Conservation (phyloP, 2,888 invertebrate species). For the Aleiodes testaceus region DNA sequence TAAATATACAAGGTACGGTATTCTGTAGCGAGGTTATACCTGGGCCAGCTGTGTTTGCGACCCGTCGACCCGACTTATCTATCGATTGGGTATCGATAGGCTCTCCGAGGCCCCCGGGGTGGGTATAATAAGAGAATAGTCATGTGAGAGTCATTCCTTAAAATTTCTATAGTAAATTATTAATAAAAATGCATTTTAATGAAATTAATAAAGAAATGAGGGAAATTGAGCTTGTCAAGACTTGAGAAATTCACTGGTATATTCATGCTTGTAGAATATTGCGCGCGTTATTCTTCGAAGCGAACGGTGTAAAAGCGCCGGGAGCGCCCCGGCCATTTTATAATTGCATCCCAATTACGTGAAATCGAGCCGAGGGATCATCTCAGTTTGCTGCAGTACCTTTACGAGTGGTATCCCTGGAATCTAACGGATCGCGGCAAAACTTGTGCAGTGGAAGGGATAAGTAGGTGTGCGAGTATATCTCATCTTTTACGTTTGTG, state of each 20-base stretch:
- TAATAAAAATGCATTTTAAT: too few relatives aligned
- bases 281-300: constrained; percentile 53
- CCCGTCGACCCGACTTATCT: constrained; percentile 66
- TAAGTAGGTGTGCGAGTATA: constrained; percentile 59
- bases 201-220: neutral
- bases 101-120: neutral
- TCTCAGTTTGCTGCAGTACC: constrained; percentile 44
- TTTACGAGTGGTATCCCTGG: constrained; percentile 55
- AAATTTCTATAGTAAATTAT: too few relatives aligned
- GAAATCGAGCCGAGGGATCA: constrained; percentile 58
- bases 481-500: constrained; percentile 44
- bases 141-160: constrained; percentile 26
- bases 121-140: too few relatives aligned
- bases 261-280: constrained; percentile 24
- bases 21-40: constrained; percentile 59
- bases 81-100: constrained; percentile 66
- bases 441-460: constrained; percentile 41
- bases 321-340: constrained; percentile 59
- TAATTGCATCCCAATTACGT: constrained; percentile 64
- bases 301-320: constrained; percentile 56
- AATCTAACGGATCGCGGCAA: constrained; percentile 65
- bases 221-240: neutral
- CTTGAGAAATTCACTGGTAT: neutral
- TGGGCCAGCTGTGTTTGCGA: constrained; percentile 70
- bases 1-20: constrained; percentile 58